Evolutionary conservation across 2,113 vertebrate species (phyloP).

Genomic region (Eulacestoma nigropectus): DNA sequence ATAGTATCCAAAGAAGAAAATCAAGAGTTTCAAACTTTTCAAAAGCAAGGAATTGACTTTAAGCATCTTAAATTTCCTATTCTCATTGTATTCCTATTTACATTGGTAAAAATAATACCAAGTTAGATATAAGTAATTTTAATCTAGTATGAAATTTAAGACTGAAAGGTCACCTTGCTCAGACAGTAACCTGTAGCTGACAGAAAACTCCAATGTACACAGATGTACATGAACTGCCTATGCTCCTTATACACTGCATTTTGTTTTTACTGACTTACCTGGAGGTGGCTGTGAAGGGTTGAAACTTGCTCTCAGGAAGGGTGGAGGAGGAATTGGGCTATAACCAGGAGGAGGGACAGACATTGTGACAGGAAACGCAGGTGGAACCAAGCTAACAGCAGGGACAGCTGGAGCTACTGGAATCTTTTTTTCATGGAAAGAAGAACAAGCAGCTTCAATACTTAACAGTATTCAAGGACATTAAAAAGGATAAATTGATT

Average conservation of each 20-base stretch:
- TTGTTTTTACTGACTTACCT: constrained; percentile 70
- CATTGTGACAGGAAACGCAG: constrained; percentile 91
- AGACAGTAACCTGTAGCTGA: background rate
- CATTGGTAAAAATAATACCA: background rate
- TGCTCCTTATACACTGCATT: background rate
- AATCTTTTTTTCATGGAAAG: constrained; percentile 74
- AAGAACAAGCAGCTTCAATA: background rate
- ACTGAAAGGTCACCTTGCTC: background rate
- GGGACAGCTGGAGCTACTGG: constrained; percentile 90
- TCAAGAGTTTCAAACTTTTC: background rate
- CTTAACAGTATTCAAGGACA: background rate
- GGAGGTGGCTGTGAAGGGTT: constrained; percentile 94
- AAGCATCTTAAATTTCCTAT: background rate
- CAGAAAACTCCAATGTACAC: background rate
- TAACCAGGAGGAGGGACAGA: constrained; percentile 94
- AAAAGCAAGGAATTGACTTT: background rate
- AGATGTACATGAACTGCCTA: background rate
- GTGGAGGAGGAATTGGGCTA: constrained; percentile 84
- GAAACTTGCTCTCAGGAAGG: constrained; percentile 88
- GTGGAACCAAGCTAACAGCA: constrained; percentile 89
- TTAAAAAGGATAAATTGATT: background rate
- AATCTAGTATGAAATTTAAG: background rate
- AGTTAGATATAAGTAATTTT: background rate
- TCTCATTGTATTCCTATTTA: background rate
- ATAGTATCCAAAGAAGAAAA: background rate